Evolutionary conservation across 2,888 invertebrate species (phyloP), one percentile per base, ranked within the genome.

Genomic region (Cryptocephalus primarius): DNA sequence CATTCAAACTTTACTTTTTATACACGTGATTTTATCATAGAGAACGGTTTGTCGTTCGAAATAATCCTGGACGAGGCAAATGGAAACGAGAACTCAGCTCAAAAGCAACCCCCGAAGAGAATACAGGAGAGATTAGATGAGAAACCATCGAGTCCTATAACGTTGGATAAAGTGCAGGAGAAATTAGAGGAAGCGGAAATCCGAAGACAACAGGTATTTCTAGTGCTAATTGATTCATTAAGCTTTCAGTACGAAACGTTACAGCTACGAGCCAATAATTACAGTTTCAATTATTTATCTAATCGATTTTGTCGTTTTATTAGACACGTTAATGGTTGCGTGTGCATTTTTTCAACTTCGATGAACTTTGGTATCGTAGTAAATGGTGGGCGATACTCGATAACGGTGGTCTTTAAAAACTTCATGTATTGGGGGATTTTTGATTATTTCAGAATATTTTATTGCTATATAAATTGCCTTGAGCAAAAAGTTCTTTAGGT

Each of bases 171-270:
- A 50, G 73, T 86, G 32, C 78, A 81, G 59, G 83, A 80, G 60
- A 85, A 83, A 60, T 70, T 84, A 51, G 83, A 82, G 13, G 83
- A 82, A 48, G 87, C 86, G 1, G 85, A 86, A 58, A 75, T 76
- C 51, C 73, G 87, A 49, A 75, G 86, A 46, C 75, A 77, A 55
- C 76, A 79, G 71, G 68, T 69, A 57, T 22, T 22, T 22, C 22
- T 6, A 22, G 6, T 22, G n/a, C n/a, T n/a, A n/a, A n/a, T 22
- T 22, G 22, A 9, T 39, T 9, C 22, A 39, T 22, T 22, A 39
- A n/a, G n/a, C 9, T 22, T 9, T 39, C 13, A 39, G 10, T 39
- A 6, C 39, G n/a, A 9, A 14, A 14, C n/a, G 9, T 39, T 39
- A 14, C 39, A 9, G 8, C 9, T 39, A 39, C 1, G 22, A n/a